A percentile compares a stretch with the other conserved stretches of the same genome.
These are phyloP conservation scores for Drosophila ananassae DNA, from an alignment of 1,140 invertebrate species.

Conservation along the genomic window DNA sequence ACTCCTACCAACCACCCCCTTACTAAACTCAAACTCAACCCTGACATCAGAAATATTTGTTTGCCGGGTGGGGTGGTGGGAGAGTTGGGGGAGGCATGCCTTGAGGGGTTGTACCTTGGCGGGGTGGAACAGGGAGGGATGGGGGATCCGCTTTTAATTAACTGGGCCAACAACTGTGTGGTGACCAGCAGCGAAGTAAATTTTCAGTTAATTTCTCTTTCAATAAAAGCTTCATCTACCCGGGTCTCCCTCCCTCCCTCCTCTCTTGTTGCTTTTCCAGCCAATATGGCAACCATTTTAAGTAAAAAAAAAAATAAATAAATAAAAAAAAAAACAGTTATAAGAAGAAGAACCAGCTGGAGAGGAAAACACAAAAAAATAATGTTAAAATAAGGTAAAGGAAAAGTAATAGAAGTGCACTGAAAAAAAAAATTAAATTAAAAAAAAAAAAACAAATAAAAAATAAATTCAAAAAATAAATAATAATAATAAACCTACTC, in stretches of 20 bases:
- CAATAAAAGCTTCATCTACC: constrained; percentile 57
- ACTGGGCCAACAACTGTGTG: constrained; percentile 70
- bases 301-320: constrained; percentile 11
- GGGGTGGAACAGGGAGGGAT: neutral
- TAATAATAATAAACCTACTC: too few relatives aligned
- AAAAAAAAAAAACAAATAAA: too few relatives aligned
- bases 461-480: too few relatives aligned
- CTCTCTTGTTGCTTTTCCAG: constrained; percentile 15
- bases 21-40: constrained; percentile 5
- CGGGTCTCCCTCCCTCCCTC: neutral
- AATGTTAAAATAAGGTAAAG: constrained; percentile 16
- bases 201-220: constrained; percentile 80
- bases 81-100: neutral
- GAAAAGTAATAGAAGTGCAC: neutral
- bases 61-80: neutral
- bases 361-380: constrained; percentile 6
- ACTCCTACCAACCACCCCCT: neutral
- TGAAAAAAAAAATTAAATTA: neutral
- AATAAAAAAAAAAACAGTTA: constrained; percentile 1
- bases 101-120: neutral
- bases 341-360: neutral
- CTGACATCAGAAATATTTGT: constrained; percentile 20
- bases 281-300: constrained; percentile 25
- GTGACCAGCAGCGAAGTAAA: constrained; percentile 60
- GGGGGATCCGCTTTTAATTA: constrained; percentile 60